Conservation (phyloP, 2,888 invertebrate genomes). For the Pandemis cinnamomeana region DNA sequence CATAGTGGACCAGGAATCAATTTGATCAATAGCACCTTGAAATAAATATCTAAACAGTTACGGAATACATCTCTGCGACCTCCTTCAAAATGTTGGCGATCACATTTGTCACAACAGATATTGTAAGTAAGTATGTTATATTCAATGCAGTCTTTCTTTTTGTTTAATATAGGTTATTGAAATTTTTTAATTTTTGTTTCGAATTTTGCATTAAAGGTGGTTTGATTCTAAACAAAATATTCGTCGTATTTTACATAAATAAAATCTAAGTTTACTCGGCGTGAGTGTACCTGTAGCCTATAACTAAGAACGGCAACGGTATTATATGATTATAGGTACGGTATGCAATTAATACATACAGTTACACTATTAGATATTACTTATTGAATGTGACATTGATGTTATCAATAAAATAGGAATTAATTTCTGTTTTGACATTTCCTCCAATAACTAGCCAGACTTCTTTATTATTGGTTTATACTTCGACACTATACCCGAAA, state of each 20-base stretch:
- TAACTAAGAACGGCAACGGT: background rate
- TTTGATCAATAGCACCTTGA: too few species aligned
- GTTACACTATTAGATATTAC: background rate
- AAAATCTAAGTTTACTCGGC: slow-evolving; percentile 1
- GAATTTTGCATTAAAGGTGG: background rate
- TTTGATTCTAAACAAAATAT: background rate
- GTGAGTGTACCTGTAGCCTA: background rate
- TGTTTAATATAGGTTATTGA: background rate
- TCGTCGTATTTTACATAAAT: slow-evolving; percentile 3
- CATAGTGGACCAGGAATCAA: too few species aligned
- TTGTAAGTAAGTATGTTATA: background rate
- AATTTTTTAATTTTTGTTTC: background rate
- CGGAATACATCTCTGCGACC: background rate
- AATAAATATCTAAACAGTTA: background rate
- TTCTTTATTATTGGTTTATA: background rate
- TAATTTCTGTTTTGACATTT: background rate
- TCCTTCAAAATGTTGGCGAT: background rate
- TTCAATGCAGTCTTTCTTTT: background rate
- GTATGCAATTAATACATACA: slow-evolving; percentile 7
- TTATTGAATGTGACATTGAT: background rate
- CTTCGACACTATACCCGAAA: background rate
- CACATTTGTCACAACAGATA: background rate
- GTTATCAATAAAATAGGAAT: background rate
- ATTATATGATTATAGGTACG: background rate
- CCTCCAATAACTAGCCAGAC: background rate